Percentiles rank a stretch among this genome's conserved stretches.
Evolutionary conservation across 2,888 invertebrate species (phyloP).

Genomic region (Drosophila fungiperda): DNA sequence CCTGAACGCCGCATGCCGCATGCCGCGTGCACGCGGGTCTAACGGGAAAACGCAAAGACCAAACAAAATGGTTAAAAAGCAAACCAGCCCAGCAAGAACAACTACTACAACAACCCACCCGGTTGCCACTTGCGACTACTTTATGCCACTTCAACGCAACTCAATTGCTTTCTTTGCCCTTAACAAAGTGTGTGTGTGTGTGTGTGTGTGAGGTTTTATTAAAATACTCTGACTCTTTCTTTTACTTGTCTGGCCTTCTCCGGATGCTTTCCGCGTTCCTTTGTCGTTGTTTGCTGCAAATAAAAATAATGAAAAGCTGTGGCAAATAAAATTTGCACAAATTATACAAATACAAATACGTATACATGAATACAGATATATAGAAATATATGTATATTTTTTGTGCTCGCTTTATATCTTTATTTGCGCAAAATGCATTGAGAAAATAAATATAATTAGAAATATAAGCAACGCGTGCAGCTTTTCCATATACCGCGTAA

Average conservation of each 20-base stretch:
- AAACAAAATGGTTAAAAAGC: constrained; percentile 79
- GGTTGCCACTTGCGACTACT: constrained; percentile 73
- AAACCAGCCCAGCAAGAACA: constrained; percentile 54
- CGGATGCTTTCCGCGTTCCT: constrained; percentile 47
- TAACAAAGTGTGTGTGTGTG: constrained; percentile 49
- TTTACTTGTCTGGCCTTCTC: constrained; percentile 29
- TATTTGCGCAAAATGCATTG: constrained; percentile 75
- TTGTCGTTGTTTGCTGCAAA: constrained; percentile 56
- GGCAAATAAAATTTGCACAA: constrained; percentile 79
- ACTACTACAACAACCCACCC: constrained; percentile 41
- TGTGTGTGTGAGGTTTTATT: constrained; percentile 67
- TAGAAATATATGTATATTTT: constrained; percentile 15
- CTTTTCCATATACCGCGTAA: constrained; percentile 29
- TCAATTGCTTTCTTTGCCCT: constrained; percentile 77
- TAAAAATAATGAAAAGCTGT: constrained; percentile 75
- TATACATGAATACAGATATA: constrained; percentile 18
- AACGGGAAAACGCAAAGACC: constrained; percentile 64
- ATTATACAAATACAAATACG: constrained; percentile 54
- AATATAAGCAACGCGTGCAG: constrained; percentile 63
- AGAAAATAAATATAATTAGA: constrained; percentile 76
- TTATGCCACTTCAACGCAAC: constrained; percentile 81
- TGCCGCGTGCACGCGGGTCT: constrained; percentile 21
- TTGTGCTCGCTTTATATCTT: constrained; percentile 58
- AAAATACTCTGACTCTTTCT: constrained; percentile 57
- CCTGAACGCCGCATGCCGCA: constrained; percentile 42